phyloP scores from a whole-genome alignment of 2,888 invertebrate genomes.

The Acanthacorydalis orientalis region DNA sequence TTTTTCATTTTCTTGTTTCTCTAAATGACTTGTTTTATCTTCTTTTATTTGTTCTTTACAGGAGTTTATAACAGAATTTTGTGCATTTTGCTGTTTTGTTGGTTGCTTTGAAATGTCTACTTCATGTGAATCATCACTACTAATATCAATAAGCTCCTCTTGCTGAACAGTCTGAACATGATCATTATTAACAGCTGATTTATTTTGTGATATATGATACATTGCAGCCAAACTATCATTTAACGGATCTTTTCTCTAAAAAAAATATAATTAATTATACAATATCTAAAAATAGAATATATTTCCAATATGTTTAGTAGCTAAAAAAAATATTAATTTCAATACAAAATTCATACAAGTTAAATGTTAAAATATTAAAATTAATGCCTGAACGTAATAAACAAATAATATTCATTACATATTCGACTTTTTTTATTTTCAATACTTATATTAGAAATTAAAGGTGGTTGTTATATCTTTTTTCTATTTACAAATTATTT shows the following conservation, averaged over 20 bases:
- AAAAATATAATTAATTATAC: constrained; percentile 7
- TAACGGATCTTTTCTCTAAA: constrained; percentile 17
- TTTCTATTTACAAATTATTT: too few species aligned
- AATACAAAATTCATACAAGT: too few species aligned
- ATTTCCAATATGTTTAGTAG: background rate
- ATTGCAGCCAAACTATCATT: constrained; percentile 29
- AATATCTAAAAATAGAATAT: background rate
- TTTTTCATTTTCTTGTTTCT: constrained; percentile 18
- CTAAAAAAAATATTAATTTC: background rate
- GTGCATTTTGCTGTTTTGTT: constrained; percentile 23
- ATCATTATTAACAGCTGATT: constrained; percentile 18
- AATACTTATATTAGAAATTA: too few species aligned
- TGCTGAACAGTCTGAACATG: constrained; percentile 39
- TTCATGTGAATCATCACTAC: constrained; percentile 54
- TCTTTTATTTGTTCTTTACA: constrained; percentile 1
- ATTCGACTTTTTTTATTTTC: too few species aligned
- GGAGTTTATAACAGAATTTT: too few species aligned
- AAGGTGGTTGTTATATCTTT: too few species aligned
- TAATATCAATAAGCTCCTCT: constrained; percentile 61
- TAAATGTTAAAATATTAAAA: too few species aligned
- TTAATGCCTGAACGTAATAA: too few species aligned
- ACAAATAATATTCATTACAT: too few species aligned
- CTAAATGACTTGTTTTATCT: constrained; percentile 20
- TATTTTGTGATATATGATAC: constrained; percentile 27
- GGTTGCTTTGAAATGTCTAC: constrained; percentile 29